Conservation (phyloP, 1,140 invertebrate genomes). For the Rhopalosiphum padi region DNA sequence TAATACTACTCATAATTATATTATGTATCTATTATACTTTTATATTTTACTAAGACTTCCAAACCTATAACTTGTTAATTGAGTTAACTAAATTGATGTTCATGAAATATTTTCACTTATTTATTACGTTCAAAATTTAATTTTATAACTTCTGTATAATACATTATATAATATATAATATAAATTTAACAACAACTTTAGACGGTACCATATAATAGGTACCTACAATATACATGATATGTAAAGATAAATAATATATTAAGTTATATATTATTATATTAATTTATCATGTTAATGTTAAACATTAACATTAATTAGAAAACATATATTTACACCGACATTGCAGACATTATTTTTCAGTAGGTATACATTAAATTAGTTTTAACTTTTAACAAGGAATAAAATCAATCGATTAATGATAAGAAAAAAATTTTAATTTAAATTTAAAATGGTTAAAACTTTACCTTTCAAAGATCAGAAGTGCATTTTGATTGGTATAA, state of each 20-base stretch:
- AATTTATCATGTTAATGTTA: not conserved
- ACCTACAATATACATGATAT: too few species aligned
- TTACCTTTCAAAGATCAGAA: not conserved
- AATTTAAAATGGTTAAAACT: not conserved
- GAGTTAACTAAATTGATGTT: too few species aligned
- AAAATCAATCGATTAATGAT: not conserved
- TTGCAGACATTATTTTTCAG: not conserved
- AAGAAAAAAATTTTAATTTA: not conserved
- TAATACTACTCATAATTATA: not conserved
- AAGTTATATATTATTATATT: not conserved
- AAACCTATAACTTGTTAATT: too few species aligned
- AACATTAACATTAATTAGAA: not conserved
- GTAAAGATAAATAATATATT: not conserved
- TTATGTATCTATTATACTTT: not conserved
- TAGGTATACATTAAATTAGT: not conserved
- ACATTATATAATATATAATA: too few species aligned
- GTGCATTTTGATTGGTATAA: not conserved
- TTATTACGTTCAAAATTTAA: too few species aligned
- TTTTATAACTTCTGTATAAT: not conserved
- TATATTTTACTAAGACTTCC: not conserved
- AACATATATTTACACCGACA: not conserved
- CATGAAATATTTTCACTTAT: too few species aligned
- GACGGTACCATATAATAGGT: not conserved
- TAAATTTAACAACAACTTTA: not conserved
- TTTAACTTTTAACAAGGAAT: not conserved